Evolutionary conservation across 1,140 invertebrate species (phyloP).

Genomic region (Dolichoris vasculosae): DNA sequence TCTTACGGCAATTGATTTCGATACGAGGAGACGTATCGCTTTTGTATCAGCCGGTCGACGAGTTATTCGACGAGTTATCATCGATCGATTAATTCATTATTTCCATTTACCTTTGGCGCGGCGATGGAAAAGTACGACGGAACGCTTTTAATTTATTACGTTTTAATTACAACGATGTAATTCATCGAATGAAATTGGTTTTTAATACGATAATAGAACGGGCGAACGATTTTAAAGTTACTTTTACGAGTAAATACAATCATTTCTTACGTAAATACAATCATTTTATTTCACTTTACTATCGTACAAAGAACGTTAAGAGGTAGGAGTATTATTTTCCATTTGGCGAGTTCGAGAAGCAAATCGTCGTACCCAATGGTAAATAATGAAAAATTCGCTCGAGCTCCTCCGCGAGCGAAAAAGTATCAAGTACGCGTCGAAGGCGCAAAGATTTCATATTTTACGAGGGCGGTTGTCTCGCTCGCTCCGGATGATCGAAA

Average conservation of each 20-base stretch:
- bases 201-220: neutral
- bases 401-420: too few relatives aligned
- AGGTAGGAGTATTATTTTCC: neutral
- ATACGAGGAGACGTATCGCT: neutral
- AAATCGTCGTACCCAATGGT: too few relatives aligned
- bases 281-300: neutral
- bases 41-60: too few relatives aligned
- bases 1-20: neutral
- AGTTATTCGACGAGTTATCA: neutral
- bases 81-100: neutral
- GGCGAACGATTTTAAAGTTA: neutral
- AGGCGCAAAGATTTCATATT: slow-evolving; percentile 11
- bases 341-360: too few relatives aligned
- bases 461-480: neutral
- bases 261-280: neutral
- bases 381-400: too few relatives aligned
- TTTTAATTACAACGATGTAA: neutral
- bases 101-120: neutral
- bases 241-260: neutral
- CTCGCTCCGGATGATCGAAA: slow-evolving; percentile 8
- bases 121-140: too few relatives aligned
- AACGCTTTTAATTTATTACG: neutral
- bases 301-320: neutral
- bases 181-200: neutral
- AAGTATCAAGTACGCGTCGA: neutral